A percentile compares a stretch with the other conserved stretches of the same genome.
These are phyloP conservation scores for Clusia tigrina DNA, from an alignment of 2,888 invertebrate species.

Conservation along the genomic window DNA sequence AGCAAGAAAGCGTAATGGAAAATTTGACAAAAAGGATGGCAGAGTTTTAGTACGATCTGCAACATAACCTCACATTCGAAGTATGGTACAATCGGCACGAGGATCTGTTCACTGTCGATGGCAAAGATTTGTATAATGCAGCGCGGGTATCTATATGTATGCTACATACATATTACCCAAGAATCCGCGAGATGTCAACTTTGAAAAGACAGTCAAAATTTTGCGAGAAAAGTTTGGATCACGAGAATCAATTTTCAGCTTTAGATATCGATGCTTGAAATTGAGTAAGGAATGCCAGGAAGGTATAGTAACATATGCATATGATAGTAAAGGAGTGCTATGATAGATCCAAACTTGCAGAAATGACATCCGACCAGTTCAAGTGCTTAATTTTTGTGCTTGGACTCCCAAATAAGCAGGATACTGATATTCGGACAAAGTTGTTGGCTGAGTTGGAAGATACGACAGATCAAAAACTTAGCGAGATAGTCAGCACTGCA, in stretches of 20 bases:
- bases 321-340: conserved; percentile 13
- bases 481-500: too few relatives aligned
- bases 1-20: neutral
- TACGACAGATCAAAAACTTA: too few relatives aligned
- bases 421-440: neutral
- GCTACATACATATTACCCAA: too few relatives aligned
- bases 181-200: too few relatives aligned
- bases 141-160: too few relatives aligned
- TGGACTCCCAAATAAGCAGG: neutral
- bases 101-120: conserved; percentile 18
- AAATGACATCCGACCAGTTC: neutral
- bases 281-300: conserved; percentile 12
- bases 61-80: neutral
- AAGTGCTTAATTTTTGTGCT: conserved; percentile 4
- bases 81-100: conserved; percentile 10
- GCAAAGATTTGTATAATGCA: conserved; percentile 17
- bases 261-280: neutral
- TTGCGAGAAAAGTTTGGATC: too few relatives aligned
- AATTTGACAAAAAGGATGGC: conserved; percentile 15
- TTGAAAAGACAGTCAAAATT: too few relatives aligned
- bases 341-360: neutral
- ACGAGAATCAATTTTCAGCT: too few relatives aligned
- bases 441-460: neutral
- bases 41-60: conserved; percentile 4
- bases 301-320: conserved; percentile 19